Evolutionary conservation across 1,140 invertebrate genomes (phyloP), one percentile per base, ranked within the genome.

Genomic region (Drosophila repletoides): DNA sequence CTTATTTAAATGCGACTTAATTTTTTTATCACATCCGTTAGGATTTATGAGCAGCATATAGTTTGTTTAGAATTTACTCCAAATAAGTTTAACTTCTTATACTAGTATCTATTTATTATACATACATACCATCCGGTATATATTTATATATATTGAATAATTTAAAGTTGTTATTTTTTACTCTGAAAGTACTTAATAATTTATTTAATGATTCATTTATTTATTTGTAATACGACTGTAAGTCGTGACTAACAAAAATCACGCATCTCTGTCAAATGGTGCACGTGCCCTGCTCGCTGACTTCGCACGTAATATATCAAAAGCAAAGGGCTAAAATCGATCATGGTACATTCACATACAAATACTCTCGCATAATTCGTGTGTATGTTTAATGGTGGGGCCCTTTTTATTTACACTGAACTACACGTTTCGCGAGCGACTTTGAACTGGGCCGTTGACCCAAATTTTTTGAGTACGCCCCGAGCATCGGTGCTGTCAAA

Each of bases 401-500:
- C 28, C 45, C 45, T 51, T 45, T 19, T n/a, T 10, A 31, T 19
- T n/a, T 10, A 31, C 22, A 46, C 5, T 33, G 7, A 45, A 14
- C 22, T 36, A 31, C 46, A 51, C 28, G 19, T 46, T 65, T 41
- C 2, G 31, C 17, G 36, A 29, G 10, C 52, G 74, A 60, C 79
- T 83, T 83, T 83, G 79, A 79, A 75, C 49, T 61, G 56, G 80
- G 75, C 61, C 72, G 34, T 84, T 86, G 79, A 84, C 80, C 79
- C 43, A 84, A 53, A 72, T 86, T 48, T 24, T 5, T 26, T 14
- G 15, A 34, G 33, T 51, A 43, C 38, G 63, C 53, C 21, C 12
- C 14, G 10, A 38, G 12, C 10, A n/a, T n/a, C n/a, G 6, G 6
- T 36, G 3, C 9, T 29, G n/a, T 36, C 29, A 22, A 5, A 26